phyloP scores from a whole-genome alignment of 2,888 invertebrate genomes.

The Drosophila monieri region DNA sequence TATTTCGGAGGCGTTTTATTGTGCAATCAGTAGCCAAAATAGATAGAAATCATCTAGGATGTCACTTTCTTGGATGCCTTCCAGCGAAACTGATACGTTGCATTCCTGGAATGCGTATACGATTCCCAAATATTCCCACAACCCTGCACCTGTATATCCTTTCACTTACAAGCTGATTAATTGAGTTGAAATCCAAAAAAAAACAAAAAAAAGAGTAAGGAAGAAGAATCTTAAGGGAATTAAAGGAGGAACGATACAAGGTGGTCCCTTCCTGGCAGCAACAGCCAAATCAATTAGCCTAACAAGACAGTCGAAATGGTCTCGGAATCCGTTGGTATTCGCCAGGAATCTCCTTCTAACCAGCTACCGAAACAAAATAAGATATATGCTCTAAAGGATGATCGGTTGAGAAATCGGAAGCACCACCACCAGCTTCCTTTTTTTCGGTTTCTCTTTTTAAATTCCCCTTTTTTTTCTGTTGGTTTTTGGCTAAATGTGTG shows the following conservation, averaged over 20 bases:
- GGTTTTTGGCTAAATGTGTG: slow-evolving; percentile 54
- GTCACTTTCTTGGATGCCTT: slow-evolving; percentile 72
- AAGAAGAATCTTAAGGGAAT: slow-evolving; percentile 42
- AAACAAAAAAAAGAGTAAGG: slow-evolving; percentile 16
- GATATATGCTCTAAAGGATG: slow-evolving; percentile 19
- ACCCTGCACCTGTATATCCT: slow-evolving; percentile 53
- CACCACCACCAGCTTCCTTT: slow-evolving; percentile 21
- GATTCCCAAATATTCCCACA: slow-evolving; percentile 53
- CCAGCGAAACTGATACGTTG: slow-evolving; percentile 71
- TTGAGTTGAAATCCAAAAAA: slow-evolving; percentile 60
- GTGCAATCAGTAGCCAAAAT: slow-evolving; percentile 77
- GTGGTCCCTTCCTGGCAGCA: slow-evolving; percentile 54
- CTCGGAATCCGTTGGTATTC: slow-evolving; percentile 46
- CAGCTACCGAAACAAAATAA: slow-evolving; percentile 33
- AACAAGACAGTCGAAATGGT: slow-evolving; percentile 76
- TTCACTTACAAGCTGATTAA: slow-evolving; percentile 62
- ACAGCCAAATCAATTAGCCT: slow-evolving; percentile 80
- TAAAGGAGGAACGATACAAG: slow-evolving; percentile 60
- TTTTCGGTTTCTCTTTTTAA: slow-evolving; percentile 1
- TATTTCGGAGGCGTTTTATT: slow-evolving; percentile 71
- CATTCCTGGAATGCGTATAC: slow-evolving; percentile 27
- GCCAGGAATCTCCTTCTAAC: slow-evolving; percentile 28
- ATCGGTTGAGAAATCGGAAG: slow-evolving; percentile 20
- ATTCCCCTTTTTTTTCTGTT: neutral
- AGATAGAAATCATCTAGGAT: slow-evolving; percentile 51